These are phyloP conservation scores for Scaptodrosophila latifasciaeformis DNA, from an alignment of 2,888 invertebrate species.

Conservation along the genomic window DNA sequence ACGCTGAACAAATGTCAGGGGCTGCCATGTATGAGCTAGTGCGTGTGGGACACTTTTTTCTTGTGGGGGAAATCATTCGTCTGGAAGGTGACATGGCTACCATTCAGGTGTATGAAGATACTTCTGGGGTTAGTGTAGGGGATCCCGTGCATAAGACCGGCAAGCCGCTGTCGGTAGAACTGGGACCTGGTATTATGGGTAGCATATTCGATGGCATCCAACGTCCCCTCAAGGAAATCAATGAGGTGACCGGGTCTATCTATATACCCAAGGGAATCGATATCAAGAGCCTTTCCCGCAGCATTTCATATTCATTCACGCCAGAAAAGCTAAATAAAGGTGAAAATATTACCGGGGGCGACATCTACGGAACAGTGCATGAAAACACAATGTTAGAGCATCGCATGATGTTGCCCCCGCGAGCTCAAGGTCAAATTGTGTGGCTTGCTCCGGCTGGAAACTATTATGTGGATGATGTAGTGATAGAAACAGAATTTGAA, in stretches of 20 bases:
- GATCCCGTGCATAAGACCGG: conserved; percentile 99
- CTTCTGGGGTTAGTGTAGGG: conserved; percentile 98
- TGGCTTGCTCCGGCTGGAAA: conserved; percentile 95
- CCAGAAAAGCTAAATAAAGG: conserved; percentile 91
- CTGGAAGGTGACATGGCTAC: conserved; percentile 99
- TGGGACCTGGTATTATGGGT: conserved; percentile 99
- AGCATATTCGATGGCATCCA: conserved; percentile 99
- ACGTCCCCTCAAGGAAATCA: conserved; percentile 97
- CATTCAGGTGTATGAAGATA: conserved; percentile 98
- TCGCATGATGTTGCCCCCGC: conserved; percentile 95
- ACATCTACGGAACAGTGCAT: conserved; percentile 95
- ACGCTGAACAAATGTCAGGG: conserved; percentile 99
- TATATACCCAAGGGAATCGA: conserved; percentile 99
- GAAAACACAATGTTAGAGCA: conserved; percentile 99
- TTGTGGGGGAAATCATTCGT: conserved; percentile 99
- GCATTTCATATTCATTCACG: conserved; percentile 92
- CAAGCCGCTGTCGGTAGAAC: conserved; percentile 98
- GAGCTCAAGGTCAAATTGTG: conserved; percentile 96
- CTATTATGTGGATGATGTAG: conserved; percentile 95
- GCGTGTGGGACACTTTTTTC: conserved; percentile 96
- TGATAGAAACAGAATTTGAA: conserved; percentile 99
- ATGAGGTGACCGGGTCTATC: conserved; percentile 94
- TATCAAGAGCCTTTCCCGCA: conserved; percentile 90
- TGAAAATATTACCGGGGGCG: conserved; percentile 99
- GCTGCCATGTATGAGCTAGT: conserved; percentile 99